Base-by-base conservation (phyloP, 2,797 vertebrate species). In the Neoniphon sammara region DNA sequence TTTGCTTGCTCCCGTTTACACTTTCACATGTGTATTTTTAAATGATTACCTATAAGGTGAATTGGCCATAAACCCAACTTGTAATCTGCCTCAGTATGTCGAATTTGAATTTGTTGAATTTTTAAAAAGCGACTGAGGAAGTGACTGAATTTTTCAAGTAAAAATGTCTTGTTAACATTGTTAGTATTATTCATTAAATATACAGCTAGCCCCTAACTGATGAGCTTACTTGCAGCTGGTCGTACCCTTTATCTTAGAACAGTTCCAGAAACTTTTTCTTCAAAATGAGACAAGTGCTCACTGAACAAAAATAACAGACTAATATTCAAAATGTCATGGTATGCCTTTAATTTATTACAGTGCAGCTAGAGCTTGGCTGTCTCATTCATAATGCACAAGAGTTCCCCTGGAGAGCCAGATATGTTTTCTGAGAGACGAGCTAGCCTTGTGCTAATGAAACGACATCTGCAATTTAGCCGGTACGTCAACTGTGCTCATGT, bases 381-480 rank as follows among this genome's bases (percentile, higher is more conserved):
- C 84, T 91, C 84, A 86, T 90, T 91, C 82, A 76, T 82, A 88
- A 90, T 89, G 86, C 84, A 87, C 83, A 66, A 71, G 81, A 80
- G 73, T 81, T 68, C 79, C 87, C 84, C 88, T 46, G 42, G 86
- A 89, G 91, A 91, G 78, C 81, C 75, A 80, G 73, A 81, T 83
- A 70, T 87, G 85, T 88, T 82, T 91, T 90, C 81, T 63, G 78
- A 73, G 82, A 90, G 87, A 91, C 85, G 81, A 87, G 84, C 86
- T 66, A 39, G 83, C 73, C 65, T 73, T 60, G n/a, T 81, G 57
- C 82, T 86, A 89, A 92, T 91, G 87, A 91, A 90, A 89, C 49
- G 81, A 88, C 89, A 89, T 88, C 85, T 89, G 85, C 87, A 89
- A 91, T 89, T 90, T 90, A 85, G 85, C 83, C 74, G 49, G 83